Evolutionary conservation across 2,888 invertebrate genomes (phyloP), one percentile per base, ranked within the genome.

Genomic region (Cryptosula pallasiana): DNA sequence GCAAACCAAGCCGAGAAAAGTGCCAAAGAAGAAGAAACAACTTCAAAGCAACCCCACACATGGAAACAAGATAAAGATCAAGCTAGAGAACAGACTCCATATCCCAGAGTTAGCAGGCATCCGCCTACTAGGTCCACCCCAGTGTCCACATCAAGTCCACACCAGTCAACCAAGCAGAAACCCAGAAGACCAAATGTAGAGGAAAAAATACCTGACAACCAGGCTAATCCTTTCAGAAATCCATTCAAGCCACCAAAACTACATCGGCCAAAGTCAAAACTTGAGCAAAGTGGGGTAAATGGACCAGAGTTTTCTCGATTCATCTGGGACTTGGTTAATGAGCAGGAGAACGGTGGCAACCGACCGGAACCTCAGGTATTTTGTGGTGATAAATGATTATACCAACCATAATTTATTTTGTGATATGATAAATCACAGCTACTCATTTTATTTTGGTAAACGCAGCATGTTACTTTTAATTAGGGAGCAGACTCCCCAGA

Each of bases 301-400:
- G 63, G 63, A 27, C 63, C 63, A 32, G 63, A 63, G 9, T 63
- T 63, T 32, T 63, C 63, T 16, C 20, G 63, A 5, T 63, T 63
- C 27, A 63, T 63, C 5, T 63, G 63, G 63, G n/a, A 63, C 34
- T 63, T 63, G 63, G 63, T 63, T 5, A 63, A 63, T 63, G 63
- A 63, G 27, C 63, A 63, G 32, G 63, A 34, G 13, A 63, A 63
- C 2, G 32, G n/a, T 29, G 34, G 13, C 13, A 32, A n/a, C 27
- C 3, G 63, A 20, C 32, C 63, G 16, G 32, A 63, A 13, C 32
- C 63, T 2, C 63, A 63, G 63, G 63, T 63, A 32, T n/a, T n/a
- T n/a, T n/a, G n/a, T n/a, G n/a, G n/a, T n/a, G n/a, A n/a, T n/a
- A n/a, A n/a, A n/a, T n/a, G n/a, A n/a, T n/a, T n/a, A n/a, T n/a